Base-by-base conservation (phyloP, 2,113 vertebrate species). In the Stomatorhinus ivindoensis region DNA sequence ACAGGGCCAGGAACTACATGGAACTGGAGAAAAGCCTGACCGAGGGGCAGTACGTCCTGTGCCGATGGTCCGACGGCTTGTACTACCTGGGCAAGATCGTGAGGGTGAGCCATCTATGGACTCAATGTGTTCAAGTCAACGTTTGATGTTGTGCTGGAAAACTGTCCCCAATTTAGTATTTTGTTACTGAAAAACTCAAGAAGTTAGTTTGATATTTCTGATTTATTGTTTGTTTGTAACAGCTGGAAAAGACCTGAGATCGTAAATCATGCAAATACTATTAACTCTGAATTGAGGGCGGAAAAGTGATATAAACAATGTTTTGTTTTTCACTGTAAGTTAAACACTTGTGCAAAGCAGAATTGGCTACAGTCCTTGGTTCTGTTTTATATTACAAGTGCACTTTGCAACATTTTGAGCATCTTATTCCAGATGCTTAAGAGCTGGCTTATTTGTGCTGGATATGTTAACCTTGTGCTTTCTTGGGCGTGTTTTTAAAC, bases 31-130 rank as follows among this genome's bases (percentile, higher is more conserved):
- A 94, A 48, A 95, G 95, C 89, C 95, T 98, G 93, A 96, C 90
- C 0, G 97, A 98, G 89, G 97, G 97, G 31, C 98, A 98, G 94
- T 98, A 98, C 0, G 98, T 99, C 90, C 96, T 99, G 89, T 99
- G 98, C 92, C 94, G 97, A 90, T 99, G 98, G 98, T 98, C 98
- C 0, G 98, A 99, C 1, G 98, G 98, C 2, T 96, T 99, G 48
- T 98, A 99, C 91, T 99, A 99, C 94, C 96, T 99, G 0, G 98
- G 98, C 42, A 98, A 97, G 95, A 98, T 99, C 89, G 97, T 98
- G 92, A 96, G 97, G 96, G 98, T 98, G 94, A 96, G 90, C 44
- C 42, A 35, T 24, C 39, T 84, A 58, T 8, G 1, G 46, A 61
- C 35, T 44, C 35, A 1, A 39, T 51, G 24, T 86, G 47, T 86